Evolutionary conservation across 2,888 invertebrate genomes (phyloP).

Genomic region (Piscicola geometra): DNA sequence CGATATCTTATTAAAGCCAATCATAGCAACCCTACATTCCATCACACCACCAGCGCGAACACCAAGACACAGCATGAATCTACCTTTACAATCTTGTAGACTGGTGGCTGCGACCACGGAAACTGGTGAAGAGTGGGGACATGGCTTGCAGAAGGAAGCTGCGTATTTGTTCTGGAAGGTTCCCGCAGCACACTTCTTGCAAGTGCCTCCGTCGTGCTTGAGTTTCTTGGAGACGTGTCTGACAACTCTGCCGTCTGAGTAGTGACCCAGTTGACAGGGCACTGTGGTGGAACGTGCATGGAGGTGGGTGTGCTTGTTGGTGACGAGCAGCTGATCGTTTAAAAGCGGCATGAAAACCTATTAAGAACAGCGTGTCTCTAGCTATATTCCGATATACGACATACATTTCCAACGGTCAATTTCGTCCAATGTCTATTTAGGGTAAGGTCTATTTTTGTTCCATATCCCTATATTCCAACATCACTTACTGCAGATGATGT

Average conservation of each 20-base stretch:
- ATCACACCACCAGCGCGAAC: too few relatives aligned
- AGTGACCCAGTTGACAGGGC: constrained; percentile 18
- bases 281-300: neutral
- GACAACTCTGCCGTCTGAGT: neutral
- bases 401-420: too few relatives aligned
- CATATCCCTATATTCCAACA: too few relatives aligned
- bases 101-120: neutral
- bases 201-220: neutral
- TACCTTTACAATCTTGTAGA: neutral
- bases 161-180: constrained; percentile 10
- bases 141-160: constrained; percentile 13
- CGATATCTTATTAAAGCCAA: too few relatives aligned
- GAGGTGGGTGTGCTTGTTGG: neutral
- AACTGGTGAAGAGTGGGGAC: neutral
- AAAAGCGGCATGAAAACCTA: too few relatives aligned
- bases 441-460: too few relatives aligned
- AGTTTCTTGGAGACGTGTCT: neutral
- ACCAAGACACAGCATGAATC: too few relatives aligned
- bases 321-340: too few relatives aligned
- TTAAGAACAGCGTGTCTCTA: too few relatives aligned
- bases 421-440: too few relatives aligned
- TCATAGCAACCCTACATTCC: too few relatives aligned
- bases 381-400: too few relatives aligned
- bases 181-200: constrained; percentile 2
- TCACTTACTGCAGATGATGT: constrained; percentile 22